Evolutionary conservation across 1,140 invertebrate genomes (phyloP).

Genomic region (Rhyzopertha dominica): DNA sequence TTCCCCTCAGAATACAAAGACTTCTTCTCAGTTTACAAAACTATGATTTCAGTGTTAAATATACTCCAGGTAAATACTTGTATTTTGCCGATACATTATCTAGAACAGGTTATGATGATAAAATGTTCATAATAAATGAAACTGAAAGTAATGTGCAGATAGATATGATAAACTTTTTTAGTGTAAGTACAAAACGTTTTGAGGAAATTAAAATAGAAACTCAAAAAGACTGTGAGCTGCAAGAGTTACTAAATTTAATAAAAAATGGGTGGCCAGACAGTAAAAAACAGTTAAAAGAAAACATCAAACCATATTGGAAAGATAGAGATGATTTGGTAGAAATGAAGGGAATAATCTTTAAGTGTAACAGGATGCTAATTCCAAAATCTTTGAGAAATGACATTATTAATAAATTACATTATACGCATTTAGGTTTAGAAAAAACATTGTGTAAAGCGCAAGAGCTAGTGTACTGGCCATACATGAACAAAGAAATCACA

Average conservation of each 20-base stretch:
- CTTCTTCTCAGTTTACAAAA: background rate
- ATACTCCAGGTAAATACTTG: constrained; percentile 27
- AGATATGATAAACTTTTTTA: constrained; percentile 27
- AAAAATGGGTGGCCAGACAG: constrained; percentile 23
- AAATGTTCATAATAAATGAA: no score
- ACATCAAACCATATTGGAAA: constrained; percentile 18
- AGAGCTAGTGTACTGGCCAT: constrained; percentile 11
- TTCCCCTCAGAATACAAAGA: constrained; percentile 39
- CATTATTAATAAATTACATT: constrained; percentile 33
- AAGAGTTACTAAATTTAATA: constrained; percentile 11
- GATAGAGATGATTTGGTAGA: constrained; percentile 21
- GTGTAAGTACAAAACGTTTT: background rate
- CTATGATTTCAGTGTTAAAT: constrained; percentile 37
- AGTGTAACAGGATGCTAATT: constrained; percentile 31
- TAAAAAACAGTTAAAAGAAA: constrained; percentile 7
- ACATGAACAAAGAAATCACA: constrained; percentile 5
- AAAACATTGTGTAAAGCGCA: constrained; percentile 11
- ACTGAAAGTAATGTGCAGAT: no score
- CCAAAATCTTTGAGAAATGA: constrained; percentile 23
- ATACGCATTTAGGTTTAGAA: constrained; percentile 33
- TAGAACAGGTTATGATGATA: no score
- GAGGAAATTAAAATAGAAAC: background rate
- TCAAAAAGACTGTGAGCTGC: constrained; percentile 16
- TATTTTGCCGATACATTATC: constrained; percentile 32
- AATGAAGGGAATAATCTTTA: constrained; percentile 31